A percentile compares a stretch with the other conserved stretches of the same genome.
These are phyloP conservation scores for Columba janthina DNA, from an alignment of 2,113 vertebrate genomes.

Conservation along the genomic window DNA sequence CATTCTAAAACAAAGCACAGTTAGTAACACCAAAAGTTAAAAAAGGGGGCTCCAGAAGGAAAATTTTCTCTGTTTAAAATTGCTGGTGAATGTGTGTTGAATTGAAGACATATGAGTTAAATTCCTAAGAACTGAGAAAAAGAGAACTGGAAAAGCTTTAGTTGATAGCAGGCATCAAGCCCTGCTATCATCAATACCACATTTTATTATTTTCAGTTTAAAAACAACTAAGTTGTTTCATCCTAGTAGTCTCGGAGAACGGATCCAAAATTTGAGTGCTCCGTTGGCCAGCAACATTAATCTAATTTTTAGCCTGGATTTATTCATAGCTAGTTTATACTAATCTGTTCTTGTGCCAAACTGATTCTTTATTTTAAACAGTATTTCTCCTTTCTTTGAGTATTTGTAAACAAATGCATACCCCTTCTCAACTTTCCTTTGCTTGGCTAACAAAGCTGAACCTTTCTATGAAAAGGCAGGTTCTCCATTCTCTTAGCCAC, in stretches of 20 bases:
- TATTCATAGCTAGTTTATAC: not conserved
- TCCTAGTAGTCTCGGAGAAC: not conserved
- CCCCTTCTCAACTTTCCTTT: not conserved
- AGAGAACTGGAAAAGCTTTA: not conserved
- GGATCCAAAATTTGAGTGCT: conserved; percentile 24
- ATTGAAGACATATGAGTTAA: not conserved
- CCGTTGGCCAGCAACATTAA: not conserved
- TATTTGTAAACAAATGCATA: not conserved
- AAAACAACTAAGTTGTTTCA: not conserved
- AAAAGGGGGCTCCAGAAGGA: not conserved
- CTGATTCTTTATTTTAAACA: not conserved
- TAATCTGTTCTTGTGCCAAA: not conserved
- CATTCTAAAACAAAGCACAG: not conserved
- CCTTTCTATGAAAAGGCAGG: not conserved
- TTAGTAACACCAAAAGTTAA: not conserved
- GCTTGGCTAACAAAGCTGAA: not conserved
- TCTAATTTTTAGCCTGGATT: conserved; percentile 21
- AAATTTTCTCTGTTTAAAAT: not conserved
- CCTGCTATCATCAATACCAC: not conserved
- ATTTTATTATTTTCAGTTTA: conserved; percentile 2
- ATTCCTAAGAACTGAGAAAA: not conserved
- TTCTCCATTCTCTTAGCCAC: not conserved
- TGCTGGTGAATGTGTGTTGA: not conserved
- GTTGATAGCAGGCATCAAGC: not conserved
- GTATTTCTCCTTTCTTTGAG: not conserved